Evolutionary conservation across 2,113 vertebrate species (phyloP).

Genomic region (Ammodramus savannarum): DNA sequence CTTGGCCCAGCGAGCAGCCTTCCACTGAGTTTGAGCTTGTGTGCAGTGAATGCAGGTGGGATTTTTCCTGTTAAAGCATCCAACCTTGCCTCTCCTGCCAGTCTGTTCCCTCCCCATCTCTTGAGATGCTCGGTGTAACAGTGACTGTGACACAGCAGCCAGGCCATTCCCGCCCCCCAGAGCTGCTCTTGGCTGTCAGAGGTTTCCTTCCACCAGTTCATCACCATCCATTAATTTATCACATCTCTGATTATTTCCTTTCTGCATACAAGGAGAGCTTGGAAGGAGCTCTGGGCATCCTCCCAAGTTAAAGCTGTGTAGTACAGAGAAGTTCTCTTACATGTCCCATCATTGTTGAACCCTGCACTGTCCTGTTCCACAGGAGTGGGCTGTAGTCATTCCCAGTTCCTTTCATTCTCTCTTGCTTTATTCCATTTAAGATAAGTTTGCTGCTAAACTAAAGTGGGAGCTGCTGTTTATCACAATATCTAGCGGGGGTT

Average conservation of each 20-base stretch:
- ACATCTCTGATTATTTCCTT: neutral
- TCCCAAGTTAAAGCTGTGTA: neutral
- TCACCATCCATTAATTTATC: neutral
- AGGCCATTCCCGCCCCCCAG: neutral
- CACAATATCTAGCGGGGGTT: neutral
- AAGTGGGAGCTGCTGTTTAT: neutral
- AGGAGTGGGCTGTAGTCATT: neutral
- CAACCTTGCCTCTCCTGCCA: neutral
- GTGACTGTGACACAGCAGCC: neutral
- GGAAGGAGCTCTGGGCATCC: neutral
- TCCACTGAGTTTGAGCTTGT: rapidly evolving
- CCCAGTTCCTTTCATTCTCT: neutral
- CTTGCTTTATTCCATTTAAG: neutral
- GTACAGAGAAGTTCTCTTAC: neutral
- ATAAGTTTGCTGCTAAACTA: neutral
- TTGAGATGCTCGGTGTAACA: rapidly evolving
- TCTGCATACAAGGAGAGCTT: neutral
- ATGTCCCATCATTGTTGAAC: neutral
- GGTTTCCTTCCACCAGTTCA: neutral
- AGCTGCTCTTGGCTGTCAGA: neutral
- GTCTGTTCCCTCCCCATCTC: neutral
- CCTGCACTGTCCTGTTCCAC: neutral
- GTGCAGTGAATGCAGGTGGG: neutral
- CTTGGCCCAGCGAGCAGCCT: neutral
- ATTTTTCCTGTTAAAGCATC: neutral